phyloP scores from a whole-genome alignment of 1,140 invertebrate genomes.

The Drosophila rufa region DNA sequence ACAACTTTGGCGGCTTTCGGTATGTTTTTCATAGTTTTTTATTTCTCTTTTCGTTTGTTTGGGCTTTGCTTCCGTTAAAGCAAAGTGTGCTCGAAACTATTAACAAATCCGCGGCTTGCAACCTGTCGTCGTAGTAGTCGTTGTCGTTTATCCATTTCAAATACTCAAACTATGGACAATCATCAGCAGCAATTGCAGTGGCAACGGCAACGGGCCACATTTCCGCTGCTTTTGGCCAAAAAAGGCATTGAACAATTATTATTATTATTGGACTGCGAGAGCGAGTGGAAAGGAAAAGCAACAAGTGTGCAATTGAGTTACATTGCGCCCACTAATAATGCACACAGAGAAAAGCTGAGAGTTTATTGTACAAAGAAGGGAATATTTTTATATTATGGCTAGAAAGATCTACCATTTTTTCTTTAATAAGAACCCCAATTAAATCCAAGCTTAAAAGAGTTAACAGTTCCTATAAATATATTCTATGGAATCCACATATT shows the following conservation, averaged over 20 bases:
- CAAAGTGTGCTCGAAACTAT: slow-evolving; percentile 47
- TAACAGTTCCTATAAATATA: not conserved
- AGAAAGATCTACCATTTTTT: too few relatives aligned
- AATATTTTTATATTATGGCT: too few relatives aligned
- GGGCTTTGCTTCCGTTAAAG: slow-evolving; percentile 39
- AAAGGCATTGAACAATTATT: slow-evolving; percentile 74
- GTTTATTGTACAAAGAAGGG: not conserved
- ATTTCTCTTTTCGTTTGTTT: slow-evolving; percentile 41
- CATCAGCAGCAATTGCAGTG: slow-evolving; percentile 21
- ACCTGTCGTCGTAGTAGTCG: slow-evolving; percentile 9
- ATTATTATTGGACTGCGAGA: slow-evolving; percentile 32
- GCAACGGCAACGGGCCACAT: slow-evolving; percentile 34
- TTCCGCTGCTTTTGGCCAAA: slow-evolving; percentile 69
- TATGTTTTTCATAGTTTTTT: slow-evolving; percentile 31
- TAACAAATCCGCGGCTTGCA: slow-evolving; percentile 30
- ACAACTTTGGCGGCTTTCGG: slow-evolving; percentile 37
- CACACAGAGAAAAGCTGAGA: not conserved
- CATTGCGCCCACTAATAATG: slow-evolving; percentile 63
- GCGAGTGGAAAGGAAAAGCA: slow-evolving; percentile 57
- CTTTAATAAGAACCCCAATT: too few relatives aligned
- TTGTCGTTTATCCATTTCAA: slow-evolving; percentile 32
- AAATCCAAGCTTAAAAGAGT: too few relatives aligned
- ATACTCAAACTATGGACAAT: slow-evolving; percentile 22
- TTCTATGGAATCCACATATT: too few relatives aligned
- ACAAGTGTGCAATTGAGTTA: slow-evolving; percentile 38